These are phyloP conservation scores for Lepidurus arcticus DNA, from an alignment of 1,140 invertebrate genomes.

Conservation along the genomic window DNA sequence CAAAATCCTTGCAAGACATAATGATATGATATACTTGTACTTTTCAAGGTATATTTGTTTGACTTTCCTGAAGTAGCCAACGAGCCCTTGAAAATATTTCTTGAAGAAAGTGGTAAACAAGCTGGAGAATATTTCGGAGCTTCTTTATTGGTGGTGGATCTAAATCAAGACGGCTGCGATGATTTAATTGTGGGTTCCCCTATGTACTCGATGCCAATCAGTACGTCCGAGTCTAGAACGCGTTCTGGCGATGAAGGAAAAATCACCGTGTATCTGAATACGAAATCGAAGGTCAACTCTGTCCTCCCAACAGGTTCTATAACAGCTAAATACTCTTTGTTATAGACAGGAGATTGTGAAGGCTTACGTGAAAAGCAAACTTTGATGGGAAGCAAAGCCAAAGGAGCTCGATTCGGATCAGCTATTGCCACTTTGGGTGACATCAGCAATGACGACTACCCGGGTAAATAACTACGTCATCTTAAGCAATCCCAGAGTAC, in stretches of 20 bases:
- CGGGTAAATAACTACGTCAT: slow-evolving; percentile 40
- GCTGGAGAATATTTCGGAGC: slow-evolving; percentile 73
- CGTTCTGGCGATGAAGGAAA: slow-evolving; percentile 52
- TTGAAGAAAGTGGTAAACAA: slow-evolving; percentile 51
- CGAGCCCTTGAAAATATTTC: slow-evolving; percentile 39
- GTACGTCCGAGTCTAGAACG: slow-evolving; percentile 37
- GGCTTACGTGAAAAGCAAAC: background rate
- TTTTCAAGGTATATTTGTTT: slow-evolving; percentile 42
- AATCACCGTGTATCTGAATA: slow-evolving; percentile 54
- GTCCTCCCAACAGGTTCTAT: too few species aligned
- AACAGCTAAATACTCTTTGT: too few species aligned
- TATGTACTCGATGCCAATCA: slow-evolving; percentile 46
- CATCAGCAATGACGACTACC: slow-evolving; percentile 49
- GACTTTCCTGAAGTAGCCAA: slow-evolving; percentile 38
- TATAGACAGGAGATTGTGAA: too few species aligned
- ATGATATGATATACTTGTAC: background rate
- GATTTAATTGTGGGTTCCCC: slow-evolving; percentile 76
- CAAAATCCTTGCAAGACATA: slow-evolving; percentile 11
- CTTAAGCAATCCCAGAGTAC: too few species aligned
- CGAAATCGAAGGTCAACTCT: background rate
- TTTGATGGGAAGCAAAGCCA: slow-evolving; percentile 34
- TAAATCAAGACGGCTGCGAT: slow-evolving; percentile 62
- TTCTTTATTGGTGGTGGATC: slow-evolving; percentile 58
- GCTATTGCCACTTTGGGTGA: slow-evolving; percentile 47
- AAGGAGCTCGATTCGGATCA: slow-evolving; percentile 47